Evolutionary conservation across 2,888 invertebrate genomes (phyloP), one percentile per base, ranked within the genome.

Genomic region (Pseudoips prasinana): DNA sequence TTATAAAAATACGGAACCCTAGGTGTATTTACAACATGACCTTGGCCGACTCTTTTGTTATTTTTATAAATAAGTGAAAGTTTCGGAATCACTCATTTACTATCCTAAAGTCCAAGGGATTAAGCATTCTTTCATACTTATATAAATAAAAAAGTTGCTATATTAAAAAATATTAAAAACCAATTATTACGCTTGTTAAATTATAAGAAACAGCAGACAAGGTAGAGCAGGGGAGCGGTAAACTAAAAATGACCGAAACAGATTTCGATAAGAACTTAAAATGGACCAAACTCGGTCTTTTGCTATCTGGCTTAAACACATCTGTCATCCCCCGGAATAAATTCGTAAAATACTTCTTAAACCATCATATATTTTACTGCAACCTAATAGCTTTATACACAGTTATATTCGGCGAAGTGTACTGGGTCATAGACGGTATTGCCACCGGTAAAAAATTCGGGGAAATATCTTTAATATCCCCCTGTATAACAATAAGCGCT

Each of bases 231-330:
- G n/a, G n/a, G n/a, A n/a, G n/a, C n/a, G n/a, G n/a, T n/a, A n/a
- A n/a, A n/a, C 1, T 1, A 7, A 27, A 22, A 1, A 25, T 35
- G 29, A 32, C 35, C 1, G 41, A 39, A 23, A 34, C 33, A 17
- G 41, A 47, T 22, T 73, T 74, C 11, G 66, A 70, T 8, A 54
- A 58, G 1, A 55, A 67, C 0, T 36, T 77, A 6, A 54, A 40
- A 38, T 7, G 70, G 7, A 63, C 73, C 6, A 66, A 62, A 30
- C 27, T 58, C 5, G 38, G 60, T 1, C 59, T 80, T 1, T 10
- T 67, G 0, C n/a, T 73, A 5, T 73, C 75, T 0, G 82, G 83
- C 0, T 65, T 83, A 18, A 64, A 64, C 35, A 43, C 69, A 0
- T 39, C 39, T 0, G 14, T 46, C 0, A 18, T 22, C 1, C 39